A percentile compares a stretch with the other conserved stretches of the same genome.
Conservation (phyloP, 2,113 vertebrate genomes). For the Copsychus sechellarum region DNA sequence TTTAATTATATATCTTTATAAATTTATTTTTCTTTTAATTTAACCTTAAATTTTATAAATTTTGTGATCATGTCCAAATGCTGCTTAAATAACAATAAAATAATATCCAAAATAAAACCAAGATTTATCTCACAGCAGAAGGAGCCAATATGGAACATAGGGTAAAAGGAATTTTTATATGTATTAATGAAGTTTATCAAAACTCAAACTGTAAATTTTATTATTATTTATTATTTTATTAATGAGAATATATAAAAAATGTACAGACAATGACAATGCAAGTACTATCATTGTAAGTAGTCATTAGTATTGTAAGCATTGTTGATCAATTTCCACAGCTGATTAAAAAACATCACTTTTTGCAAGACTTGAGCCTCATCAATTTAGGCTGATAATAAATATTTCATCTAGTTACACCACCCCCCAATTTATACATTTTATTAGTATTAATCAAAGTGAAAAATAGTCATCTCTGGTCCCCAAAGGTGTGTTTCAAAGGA, state of each 20-base stretch:
- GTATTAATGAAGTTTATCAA: neutral
- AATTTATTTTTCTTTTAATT: neutral
- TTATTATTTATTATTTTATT: neutral
- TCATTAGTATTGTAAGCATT: neutral
- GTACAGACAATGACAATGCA: neutral
- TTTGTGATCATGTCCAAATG: neutral
- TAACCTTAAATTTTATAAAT: neutral
- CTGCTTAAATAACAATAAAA: neutral
- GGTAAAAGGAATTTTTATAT: neutral
- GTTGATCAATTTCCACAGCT: constrained; percentile 15
- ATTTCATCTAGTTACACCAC: neutral
- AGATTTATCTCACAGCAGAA: neutral
- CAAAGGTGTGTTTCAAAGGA: neutral
- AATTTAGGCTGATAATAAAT: constrained; percentile 21
- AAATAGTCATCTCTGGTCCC: neutral
- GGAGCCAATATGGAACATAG: neutral
- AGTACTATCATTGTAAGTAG: neutral
- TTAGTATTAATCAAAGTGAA: neutral
- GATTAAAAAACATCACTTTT: constrained; percentile 27
- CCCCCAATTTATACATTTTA: neutral
- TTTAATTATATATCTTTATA: neutral
- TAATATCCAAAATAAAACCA: neutral
- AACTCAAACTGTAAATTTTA: neutral
- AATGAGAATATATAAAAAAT: neutral
- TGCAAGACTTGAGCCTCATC: neutral